A percentile compares a stretch with the other conserved stretches of the same genome.
phyloP scores from a whole-genome alignment of 2,888 invertebrate genomes.

The Orchestes rusci region DNA sequence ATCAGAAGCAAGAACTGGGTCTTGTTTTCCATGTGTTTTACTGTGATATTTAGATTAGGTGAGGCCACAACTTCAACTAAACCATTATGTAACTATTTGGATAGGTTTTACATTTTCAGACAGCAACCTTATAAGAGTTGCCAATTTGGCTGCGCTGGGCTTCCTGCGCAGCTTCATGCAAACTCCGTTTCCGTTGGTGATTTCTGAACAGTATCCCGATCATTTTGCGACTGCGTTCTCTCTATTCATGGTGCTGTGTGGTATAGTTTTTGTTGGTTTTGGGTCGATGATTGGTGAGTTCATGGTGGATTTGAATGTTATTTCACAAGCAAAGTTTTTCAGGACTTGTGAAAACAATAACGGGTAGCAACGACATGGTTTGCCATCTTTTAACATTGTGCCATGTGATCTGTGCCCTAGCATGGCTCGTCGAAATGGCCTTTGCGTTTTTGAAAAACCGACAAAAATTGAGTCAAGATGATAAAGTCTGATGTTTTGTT shows the following conservation, averaged over 20 bases:
- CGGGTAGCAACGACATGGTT: conserved; percentile 59
- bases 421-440: conserved; percentile 58
- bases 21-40: not conserved
- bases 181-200: conserved; percentile 62
- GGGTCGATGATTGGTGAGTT: conserved; percentile 60
- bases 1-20: not conserved
- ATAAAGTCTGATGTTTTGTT: too few relatives aligned
- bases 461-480: not conserved
- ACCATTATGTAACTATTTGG: not conserved
- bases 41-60: not conserved
- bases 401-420: conserved; percentile 57
- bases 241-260: conserved; percentile 64
- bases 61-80: not conserved
- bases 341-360: conserved; percentile 56
- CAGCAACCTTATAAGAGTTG: not conserved
- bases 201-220: conserved; percentile 61
- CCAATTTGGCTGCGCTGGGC: conserved; percentile 51
- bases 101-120: too few relatives aligned
- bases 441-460: conserved; percentile 3
- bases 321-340: conserved; percentile 29
- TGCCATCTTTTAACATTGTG: conserved; percentile 61
- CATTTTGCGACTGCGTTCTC: conserved; percentile 68
- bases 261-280: conserved; percentile 56
- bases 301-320: not conserved
- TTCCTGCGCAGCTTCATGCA: conserved; percentile 63